Evolutionary conservation across 2,888 invertebrate species (phyloP).

Genomic region (Pyrgus malvae): DNA sequence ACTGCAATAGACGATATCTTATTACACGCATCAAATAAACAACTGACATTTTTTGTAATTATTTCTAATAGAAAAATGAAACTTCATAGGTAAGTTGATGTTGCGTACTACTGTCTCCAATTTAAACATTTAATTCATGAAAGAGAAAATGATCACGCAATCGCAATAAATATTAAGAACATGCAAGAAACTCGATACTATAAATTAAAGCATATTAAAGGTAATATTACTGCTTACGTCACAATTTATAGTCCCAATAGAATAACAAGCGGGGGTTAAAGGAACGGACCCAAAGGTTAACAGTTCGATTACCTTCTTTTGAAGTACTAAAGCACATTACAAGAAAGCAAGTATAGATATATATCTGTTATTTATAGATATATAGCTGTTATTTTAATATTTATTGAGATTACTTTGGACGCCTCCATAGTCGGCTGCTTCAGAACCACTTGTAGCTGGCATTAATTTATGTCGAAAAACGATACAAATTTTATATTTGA

Average conservation of each 20-base stretch:
- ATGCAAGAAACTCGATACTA: background rate
- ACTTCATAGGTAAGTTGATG: background rate
- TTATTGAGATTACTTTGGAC: too few relatives aligned
- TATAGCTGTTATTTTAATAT: too few relatives aligned
- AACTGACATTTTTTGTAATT: background rate
- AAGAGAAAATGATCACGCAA: background rate
- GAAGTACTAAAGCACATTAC: too few relatives aligned
- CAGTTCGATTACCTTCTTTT: constrained; percentile 11
- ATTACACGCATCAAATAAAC: background rate
- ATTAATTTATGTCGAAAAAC: too few relatives aligned
- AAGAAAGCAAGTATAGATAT: too few relatives aligned
- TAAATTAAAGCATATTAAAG: background rate
- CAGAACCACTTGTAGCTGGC: too few relatives aligned
- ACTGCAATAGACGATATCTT: too few relatives aligned
- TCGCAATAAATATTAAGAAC: background rate
- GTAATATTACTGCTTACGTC: background rate
- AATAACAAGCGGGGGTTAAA: constrained; percentile 9
- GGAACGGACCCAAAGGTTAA: background rate
- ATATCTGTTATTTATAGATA: too few relatives aligned
- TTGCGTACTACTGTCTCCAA: background rate
- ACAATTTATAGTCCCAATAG: background rate
- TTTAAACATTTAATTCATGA: background rate
- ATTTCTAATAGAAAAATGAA: background rate
- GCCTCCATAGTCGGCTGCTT: too few relatives aligned
- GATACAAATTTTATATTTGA: too few relatives aligned